Evolutionary conservation across 2,113 vertebrate species (phyloP).

Genomic region (Anhinga rufa): DNA sequence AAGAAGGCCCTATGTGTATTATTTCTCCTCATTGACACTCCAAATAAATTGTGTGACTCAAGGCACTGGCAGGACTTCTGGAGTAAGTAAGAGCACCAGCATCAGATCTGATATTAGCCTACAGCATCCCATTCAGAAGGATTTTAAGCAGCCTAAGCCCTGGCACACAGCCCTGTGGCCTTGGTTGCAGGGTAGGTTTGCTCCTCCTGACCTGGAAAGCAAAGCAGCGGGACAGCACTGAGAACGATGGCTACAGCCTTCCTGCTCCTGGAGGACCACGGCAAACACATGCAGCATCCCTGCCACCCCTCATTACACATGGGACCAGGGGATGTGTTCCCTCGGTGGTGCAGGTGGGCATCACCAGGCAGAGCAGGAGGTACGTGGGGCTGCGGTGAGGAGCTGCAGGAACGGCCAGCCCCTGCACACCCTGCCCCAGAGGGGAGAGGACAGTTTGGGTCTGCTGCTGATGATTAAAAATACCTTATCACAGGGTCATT

Average conservation of each 20-base stretch:
- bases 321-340: not conserved
- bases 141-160: not conserved
- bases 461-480: not conserved
- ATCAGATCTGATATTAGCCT: not conserved
- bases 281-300: not conserved
- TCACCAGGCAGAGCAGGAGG: accelerated
- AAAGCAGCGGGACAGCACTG: not conserved
- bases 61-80: not conserved
- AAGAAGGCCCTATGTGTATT: not conserved
- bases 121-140: not conserved
- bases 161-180: not conserved
- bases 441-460: not conserved
- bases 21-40: not conserved
- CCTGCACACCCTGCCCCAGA: not conserved
- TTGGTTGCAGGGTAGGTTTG: not conserved
- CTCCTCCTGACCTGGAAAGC: not conserved
- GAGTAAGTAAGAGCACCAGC: not conserved
- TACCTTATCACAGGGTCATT: not conserved
- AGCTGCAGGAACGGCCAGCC: not conserved
- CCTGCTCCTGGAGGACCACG: not conserved
- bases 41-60: not conserved
- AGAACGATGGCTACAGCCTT: not conserved
- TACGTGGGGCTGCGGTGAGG: not conserved
- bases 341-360: not conserved
- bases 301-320: accelerated